Base-by-base conservation (phyloP, 2,888 invertebrate species). In the Plebejus anna region DNA sequence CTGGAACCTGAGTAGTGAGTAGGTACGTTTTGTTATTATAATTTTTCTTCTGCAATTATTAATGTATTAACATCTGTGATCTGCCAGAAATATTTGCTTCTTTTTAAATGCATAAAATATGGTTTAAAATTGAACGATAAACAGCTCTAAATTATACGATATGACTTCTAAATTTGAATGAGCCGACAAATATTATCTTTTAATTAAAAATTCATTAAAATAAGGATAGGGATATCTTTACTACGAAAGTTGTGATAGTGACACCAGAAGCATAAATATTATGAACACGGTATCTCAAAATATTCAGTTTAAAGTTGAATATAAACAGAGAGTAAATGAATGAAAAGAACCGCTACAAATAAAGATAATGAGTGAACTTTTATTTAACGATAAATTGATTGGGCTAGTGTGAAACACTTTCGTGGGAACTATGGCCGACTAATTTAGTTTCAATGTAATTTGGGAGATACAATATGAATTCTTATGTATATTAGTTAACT, bases 401-500 rank as follows among this genome's bases (percentile, higher is more conserved):
- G 13, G 13, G 32, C 4, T 36, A 36, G 66, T 66, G 66, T 66
- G 11, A 66, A 36, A 66, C 32, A 13, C 32, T 36, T 13, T 66
- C 32, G 66, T 66, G 66, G 66, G 66, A 66, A 66, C 66, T 66
- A 36, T 36, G 66, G 32, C 2, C 16, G 66, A 66, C 13, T 28
- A 66, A 66, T 66, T 66, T 32, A 32, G 66, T 66, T 66, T 66
- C 66, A 36, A 36, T 66, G 66, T 16, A 66, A 66, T 66, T 66
- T 36, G 32, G 32, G 6, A 66, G 16, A 32, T 66, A 66, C 22
- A 22, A 22, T 5, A 66, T 4, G 13, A 32, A 66, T 66, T 61
- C 11, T 66, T 66, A 66, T 66, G 32, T 66, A 66, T 66, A 66
- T 66, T 32, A 61, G 22, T 61, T 13, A 59, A 59, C 13, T 59